Evolutionary conservation across 1,140 invertebrate genomes (phyloP), one percentile per base, ranked within the genome.

Genomic region (Ceratosolen fusciceps): DNA sequence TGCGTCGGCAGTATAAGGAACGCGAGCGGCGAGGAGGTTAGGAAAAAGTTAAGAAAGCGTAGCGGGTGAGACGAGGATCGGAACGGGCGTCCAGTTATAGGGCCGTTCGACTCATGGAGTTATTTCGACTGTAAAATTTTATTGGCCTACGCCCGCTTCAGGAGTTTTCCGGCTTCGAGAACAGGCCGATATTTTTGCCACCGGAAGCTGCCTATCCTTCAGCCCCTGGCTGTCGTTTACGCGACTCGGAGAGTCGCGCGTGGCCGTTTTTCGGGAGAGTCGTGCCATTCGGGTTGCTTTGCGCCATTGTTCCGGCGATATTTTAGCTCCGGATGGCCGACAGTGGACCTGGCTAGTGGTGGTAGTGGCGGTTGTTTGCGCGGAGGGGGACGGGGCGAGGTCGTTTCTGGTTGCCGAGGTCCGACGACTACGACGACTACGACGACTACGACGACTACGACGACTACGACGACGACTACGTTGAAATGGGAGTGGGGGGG

Each of bases 301-400:
- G 79, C 87, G 86, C 87, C 86, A 90, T 90, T 90, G 88, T 90
- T 90, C 87, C 83, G 82, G 87, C 86, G 85, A 90, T 90, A 90
- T 90, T 90, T 90, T 86, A 90, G 85, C 84, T 71, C 82, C 85
- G 84, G 85, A 83, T 24, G 56, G 54, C 52, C 37, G 67, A 84
- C 83, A 84, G 86, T 80, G 83, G 83, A 78, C 82, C 78, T 83
- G 80, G 80, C 84, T n/a, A n/a, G n/a, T n/a, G n/a, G n/a, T n/a
- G n/a, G n/a, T n/a, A n/a, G n/a, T n/a, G n/a, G n/a, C n/a, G n/a
- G n/a, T n/a, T n/a, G n/a, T n/a, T n/a, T n/a, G 83, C 9, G 37
- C 10, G 80, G 84, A 84, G 80, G 12, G 37, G 9, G 4, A 62
- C 5, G n/a, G 54, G 16, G 12, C 29, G 56, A 29, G 56, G 56